Percentiles rank a stretch among this genome's conserved stretches.
Evolutionary conservation across 2,797 vertebrate species (phyloP).

Genomic region (Cirrhinus mrigala): DNA sequence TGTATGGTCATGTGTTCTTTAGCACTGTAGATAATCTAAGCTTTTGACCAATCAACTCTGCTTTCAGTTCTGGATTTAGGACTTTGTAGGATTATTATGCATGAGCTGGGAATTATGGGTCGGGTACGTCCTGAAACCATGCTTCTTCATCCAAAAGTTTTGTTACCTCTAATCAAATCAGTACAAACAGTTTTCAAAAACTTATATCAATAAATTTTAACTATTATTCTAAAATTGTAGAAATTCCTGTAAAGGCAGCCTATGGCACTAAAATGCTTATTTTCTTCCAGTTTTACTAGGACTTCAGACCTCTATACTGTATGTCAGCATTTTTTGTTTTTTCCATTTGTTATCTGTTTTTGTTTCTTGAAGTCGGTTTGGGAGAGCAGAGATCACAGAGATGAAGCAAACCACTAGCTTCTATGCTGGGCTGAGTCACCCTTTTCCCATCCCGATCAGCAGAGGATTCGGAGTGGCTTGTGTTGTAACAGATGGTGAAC

Average conservation of each 20-base stretch:
- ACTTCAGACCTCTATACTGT: not conserved
- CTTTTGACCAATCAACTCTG: not conserved
- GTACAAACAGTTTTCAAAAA: not conserved
- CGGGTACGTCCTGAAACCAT: not conserved
- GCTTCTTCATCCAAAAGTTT: not conserved
- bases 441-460: constrained; percentile 12
- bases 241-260: no score
- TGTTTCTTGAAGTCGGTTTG: not conserved
- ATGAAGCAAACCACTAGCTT: not conserved
- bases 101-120: constrained; percentile 1
- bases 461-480: not conserved
- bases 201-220: no score
- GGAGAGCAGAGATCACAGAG: not conserved
- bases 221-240: not conserved
- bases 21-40: not conserved
- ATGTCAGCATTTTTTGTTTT: not conserved
- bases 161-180: not conserved
- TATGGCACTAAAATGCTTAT: not conserved
- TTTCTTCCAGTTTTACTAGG: not conserved
- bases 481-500: constrained; percentile 39
- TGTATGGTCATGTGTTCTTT: not conserved
- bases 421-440: constrained; percentile 17
- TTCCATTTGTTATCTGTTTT: not conserved
- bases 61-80: not conserved
- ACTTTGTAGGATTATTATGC: constrained; percentile 5